These are phyloP conservation scores for Callithrix jacchus DNA, from an alignment of 2,113 vertebrate genomes.

Conservation along the genomic window DNA sequence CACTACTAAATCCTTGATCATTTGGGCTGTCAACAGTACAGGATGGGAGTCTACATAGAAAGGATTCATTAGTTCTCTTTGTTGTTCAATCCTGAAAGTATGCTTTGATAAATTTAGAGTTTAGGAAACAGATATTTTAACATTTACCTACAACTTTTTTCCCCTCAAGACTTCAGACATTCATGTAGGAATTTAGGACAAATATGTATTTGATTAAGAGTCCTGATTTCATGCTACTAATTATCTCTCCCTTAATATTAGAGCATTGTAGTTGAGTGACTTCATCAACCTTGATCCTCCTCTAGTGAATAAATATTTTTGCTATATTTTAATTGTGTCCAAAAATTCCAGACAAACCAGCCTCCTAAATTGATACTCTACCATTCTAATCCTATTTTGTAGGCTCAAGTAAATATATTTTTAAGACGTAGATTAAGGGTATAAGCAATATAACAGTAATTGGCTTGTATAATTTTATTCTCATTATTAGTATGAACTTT, in stretches of 20 bases:
- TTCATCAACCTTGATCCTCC: not conserved
- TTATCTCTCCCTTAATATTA: not conserved
- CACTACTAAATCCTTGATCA: not conserved
- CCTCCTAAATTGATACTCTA: not conserved
- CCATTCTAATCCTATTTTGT: not conserved
- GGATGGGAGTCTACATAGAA: not conserved
- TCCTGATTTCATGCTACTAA: not conserved
- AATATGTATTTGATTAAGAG: not conserved
- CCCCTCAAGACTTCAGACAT: not conserved
- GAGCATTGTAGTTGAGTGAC: not conserved
- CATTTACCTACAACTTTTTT: not conserved
- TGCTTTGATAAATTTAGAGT: constrained; percentile 33
- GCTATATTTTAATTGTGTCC: not conserved
- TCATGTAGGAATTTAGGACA: not conserved
- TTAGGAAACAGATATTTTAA: constrained; percentile 31
- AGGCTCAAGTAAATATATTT: not conserved
- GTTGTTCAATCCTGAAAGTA: not conserved
- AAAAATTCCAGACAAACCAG: not conserved
- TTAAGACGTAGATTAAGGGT: not conserved
- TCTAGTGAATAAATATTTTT: not conserved
- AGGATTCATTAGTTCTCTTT: not conserved
- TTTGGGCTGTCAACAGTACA: not conserved
- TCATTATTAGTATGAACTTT: not conserved
- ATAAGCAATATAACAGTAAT: not conserved
- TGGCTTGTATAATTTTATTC: not conserved